phyloP scores from a whole-genome alignment of 2,113 vertebrate species.

The Uropsilus gracilis region DNA sequence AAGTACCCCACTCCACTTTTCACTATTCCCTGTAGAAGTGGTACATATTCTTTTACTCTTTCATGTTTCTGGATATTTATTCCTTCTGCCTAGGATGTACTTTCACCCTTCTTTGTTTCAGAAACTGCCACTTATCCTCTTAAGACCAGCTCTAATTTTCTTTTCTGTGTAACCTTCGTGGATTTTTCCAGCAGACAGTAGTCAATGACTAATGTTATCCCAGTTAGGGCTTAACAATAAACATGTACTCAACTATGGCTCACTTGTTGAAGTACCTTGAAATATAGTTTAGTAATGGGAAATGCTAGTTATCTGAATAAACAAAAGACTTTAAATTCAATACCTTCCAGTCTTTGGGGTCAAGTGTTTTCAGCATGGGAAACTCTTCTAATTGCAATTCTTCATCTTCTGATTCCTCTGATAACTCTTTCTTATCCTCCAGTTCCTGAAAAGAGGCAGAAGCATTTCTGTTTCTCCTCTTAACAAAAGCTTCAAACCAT shows the following conservation, averaged over 20 bases:
- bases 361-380: constrained; percentile 95
- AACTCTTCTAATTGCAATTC: constrained; percentile 96
- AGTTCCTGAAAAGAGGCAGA: constrained; percentile 98
- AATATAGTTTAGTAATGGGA: background rate
- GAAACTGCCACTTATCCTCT: background rate
- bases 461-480: constrained; percentile 94
- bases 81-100: background rate
- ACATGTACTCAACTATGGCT: background rate
- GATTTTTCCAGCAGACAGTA: background rate
- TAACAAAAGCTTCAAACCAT: constrained; percentile 98
- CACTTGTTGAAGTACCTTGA: background rate
- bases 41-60: background rate
- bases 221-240: background rate
- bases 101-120: background rate
- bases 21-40: background rate
- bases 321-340: background rate
- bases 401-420: constrained; percentile 97
- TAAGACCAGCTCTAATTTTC: background rate
- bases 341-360: constrained; percentile 99
- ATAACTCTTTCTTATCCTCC: constrained; percentile 96
- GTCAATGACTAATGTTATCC: background rate
- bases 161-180: background rate
- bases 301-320: background rate
- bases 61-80: background rate
- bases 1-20: background rate